Conservation (phyloP, 2,113 vertebrate genomes). For the Esox niger region DNA sequence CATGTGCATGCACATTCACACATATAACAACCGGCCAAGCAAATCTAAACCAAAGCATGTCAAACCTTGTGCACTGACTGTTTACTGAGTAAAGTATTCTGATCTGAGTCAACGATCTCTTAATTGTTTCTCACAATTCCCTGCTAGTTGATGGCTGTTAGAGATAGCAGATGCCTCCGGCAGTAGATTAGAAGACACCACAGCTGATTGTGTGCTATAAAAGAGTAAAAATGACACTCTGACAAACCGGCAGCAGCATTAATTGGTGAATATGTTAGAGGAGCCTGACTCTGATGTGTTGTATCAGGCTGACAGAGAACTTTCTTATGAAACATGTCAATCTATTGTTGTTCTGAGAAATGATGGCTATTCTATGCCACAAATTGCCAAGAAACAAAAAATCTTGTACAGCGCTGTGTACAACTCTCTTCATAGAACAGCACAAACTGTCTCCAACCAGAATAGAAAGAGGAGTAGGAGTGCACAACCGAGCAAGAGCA, state of each 20-base stretch:
- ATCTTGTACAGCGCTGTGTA: too few relatives aligned
- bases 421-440: too few relatives aligned
- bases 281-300: conserved; percentile 51
- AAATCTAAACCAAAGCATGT: conserved; percentile 15
- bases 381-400: too few relatives aligned
- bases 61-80: not conserved
- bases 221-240: conserved; percentile 42
- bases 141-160: conserved; percentile 16
- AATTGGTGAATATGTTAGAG: conserved; percentile 60
- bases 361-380: too few relatives aligned
- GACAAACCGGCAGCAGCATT: conserved; percentile 45
- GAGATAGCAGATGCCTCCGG: conserved; percentile 33
- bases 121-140: conserved; percentile 27
- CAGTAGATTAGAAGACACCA: conserved; percentile 40
- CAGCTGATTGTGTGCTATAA: conserved; percentile 58
- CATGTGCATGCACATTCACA: not conserved
- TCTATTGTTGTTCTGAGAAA: too few relatives aligned
- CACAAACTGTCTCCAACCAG: too few relatives aligned
- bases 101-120: too few relatives aligned
- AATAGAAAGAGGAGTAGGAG: too few relatives aligned
- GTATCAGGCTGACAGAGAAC: conserved; percentile 40
- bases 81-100: not conserved
- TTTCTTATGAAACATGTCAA: too few relatives aligned
- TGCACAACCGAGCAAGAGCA: too few relatives aligned
- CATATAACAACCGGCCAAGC: conserved; percentile 42